phyloP scores from a whole-genome alignment of 2,113 vertebrate genomes.

The Thalassarche chlororhynchos region DNA sequence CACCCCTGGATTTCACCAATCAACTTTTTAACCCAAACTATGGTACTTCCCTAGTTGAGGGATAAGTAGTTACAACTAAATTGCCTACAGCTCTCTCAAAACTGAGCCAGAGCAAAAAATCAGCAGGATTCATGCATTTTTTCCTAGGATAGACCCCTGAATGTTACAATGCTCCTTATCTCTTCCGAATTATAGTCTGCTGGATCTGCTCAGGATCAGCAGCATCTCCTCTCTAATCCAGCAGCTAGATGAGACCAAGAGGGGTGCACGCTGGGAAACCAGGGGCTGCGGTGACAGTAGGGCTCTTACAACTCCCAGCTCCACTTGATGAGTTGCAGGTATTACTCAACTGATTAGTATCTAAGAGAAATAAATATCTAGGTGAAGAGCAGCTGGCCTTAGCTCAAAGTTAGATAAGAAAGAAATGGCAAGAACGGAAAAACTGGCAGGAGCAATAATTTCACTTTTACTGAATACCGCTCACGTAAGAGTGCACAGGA shows the following conservation, averaged over 20 bases:
- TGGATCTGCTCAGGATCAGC: conserved; percentile 60
- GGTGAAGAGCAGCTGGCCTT: conserved; percentile 57
- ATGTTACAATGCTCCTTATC: conserved; percentile 27
- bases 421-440: not conserved
- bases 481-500: not conserved
- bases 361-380: conserved; percentile 50
- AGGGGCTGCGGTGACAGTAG: not conserved
- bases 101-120: not conserved
- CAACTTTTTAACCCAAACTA: not conserved
- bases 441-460: conserved; percentile 38
- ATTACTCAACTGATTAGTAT: conserved; percentile 49
- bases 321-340: conserved; percentile 51
- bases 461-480: not conserved
- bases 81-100: not conserved
- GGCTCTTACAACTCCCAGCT: conserved; percentile 18
- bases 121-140: not conserved
- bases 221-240: conserved; percentile 50
- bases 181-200: conserved; percentile 23
- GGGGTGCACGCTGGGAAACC: not conserved
- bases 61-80: conserved; percentile 13
- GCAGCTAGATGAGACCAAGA: conserved; percentile 34
- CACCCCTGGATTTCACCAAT: not conserved
- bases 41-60: not conserved
- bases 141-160: conserved; percentile 1
- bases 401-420: conserved; percentile 47